Percentiles rank a stretch among this genome's conserved stretches.
Evolutionary conservation across 92 coral and sea anemone genomes (phyloP).

Genomic region (Palythoa heliodiscus): DNA sequence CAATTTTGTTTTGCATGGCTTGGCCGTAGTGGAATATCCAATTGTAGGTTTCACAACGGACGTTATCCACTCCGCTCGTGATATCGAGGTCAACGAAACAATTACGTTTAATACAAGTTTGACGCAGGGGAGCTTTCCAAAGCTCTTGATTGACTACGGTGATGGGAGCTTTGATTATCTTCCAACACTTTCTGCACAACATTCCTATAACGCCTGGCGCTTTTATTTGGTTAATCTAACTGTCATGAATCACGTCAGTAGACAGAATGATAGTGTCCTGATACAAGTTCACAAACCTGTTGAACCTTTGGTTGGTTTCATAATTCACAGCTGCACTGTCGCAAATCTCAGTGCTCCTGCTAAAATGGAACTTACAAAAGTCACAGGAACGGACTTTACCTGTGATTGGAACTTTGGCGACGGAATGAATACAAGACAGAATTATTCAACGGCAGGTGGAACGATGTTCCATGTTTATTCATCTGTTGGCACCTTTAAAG

Average conservation of each 20-base stretch:
- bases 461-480: slow-evolving; percentile 52
- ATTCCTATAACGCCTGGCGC: slow-evolving; percentile 53
- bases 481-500: slow-evolving; percentile 50
- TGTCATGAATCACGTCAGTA: slow-evolving; percentile 71
- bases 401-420: slow-evolving; percentile 88
- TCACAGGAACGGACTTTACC: slow-evolving; percentile 74
- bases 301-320: slow-evolving; percentile 59
- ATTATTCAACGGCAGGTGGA: slow-evolving; percentile 59
- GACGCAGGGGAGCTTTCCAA: slow-evolving; percentile 64
- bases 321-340: slow-evolving; percentile 42
- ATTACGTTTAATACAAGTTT: slow-evolving; percentile 50
- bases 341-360: slow-evolving; percentile 63
- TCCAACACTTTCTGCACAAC: slow-evolving; percentile 28
- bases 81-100: slow-evolving; percentile 91
- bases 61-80: slow-evolving; percentile 62
- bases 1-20: background rate
- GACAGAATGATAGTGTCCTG: slow-evolving; percentile 40
- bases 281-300: slow-evolving; percentile 84
- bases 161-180: slow-evolving; percentile 39
- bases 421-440: slow-evolving; percentile 23
- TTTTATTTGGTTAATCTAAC: slow-evolving; percentile 57
- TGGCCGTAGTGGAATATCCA: slow-evolving; percentile 58
- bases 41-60: slow-evolving; percentile 51
- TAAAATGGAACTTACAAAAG: slow-evolving; percentile 54
- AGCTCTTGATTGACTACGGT: slow-evolving; percentile 45